Base-by-base conservation (phyloP, 1,140 invertebrate genomes). In the Nebria ingens region DNA sequence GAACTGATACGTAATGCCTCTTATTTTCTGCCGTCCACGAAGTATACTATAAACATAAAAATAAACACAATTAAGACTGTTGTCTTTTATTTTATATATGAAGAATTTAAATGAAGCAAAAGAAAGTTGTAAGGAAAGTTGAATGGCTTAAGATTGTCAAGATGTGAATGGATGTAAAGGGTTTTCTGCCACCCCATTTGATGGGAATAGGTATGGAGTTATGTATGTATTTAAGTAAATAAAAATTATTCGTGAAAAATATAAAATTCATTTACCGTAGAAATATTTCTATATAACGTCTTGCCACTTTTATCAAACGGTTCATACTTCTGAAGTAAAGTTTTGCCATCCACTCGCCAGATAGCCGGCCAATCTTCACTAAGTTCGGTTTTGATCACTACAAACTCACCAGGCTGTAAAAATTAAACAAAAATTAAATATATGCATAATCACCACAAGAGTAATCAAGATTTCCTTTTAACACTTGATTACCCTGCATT, bases 331-430 rank as follows among this genome's bases (percentile, higher is more conserved):
- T 93, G 90, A 45, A 93, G 69, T 54, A 92, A 76, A 17, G 85
- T 85, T 73, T 91, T 91, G 1, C 87, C 88, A 68, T 92, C 89
- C 51, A 92, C 87, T 70, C 87, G 81, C 89, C 89, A 93, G 59
- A 93, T 81, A 2, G 83, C 77, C 2, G 88, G 88, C 79, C 82
- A 86, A 64, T 88, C 81, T 69, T 86, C 77, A 53, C 74, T 74
- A 40, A 89, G 69, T 72, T 92, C 88, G 29, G 78, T 71, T 72
- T 86, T 88, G 57, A 89, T 79, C 29, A 88, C 84, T 49, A 93
- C 82, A 75, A 92, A 93, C 66, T 91, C 88, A 45, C 87, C 87
- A 52, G 85, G 81, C 86, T 91, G 68, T 9, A 65, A 68, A 53
- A n/a, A n/a, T n/a, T n/a, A n/a, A n/a, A n/a, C n/a, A n/a, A n/a